A percentile compares a stretch with the other conserved stretches of the same genome.
These are phyloP conservation scores for Hemistola chrysoprasaria DNA, from an alignment of 2,888 invertebrate species.

Conservation along the genomic window DNA sequence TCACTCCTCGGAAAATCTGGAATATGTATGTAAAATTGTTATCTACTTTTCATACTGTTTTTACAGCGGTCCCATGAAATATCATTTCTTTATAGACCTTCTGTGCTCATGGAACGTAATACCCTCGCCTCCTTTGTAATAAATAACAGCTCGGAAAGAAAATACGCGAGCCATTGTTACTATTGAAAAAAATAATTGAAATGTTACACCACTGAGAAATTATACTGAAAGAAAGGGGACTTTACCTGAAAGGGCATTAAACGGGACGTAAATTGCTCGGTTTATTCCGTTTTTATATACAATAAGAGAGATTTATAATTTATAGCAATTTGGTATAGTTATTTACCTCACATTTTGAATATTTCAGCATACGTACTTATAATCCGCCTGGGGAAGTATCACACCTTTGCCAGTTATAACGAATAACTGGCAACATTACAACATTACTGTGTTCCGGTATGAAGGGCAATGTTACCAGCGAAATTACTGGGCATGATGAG, in stretches of 20 bases:
- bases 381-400: too few species aligned
- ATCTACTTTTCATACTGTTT: slow-evolving; percentile 9
- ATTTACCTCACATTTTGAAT: too few species aligned
- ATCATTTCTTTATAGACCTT: slow-evolving; percentile 23
- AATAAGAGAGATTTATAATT: too few species aligned
- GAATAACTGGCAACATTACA: too few species aligned
- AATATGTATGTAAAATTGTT: too few species aligned
- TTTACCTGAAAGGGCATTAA: slow-evolving; percentile 8
- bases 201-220: slow-evolving; percentile 19
- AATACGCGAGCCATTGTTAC: slow-evolving; percentile 18
- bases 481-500: too few species aligned
- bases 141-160: slow-evolving; percentile 23
- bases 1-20: too few species aligned
- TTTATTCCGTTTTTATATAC: background rate
- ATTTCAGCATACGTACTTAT: too few species aligned
- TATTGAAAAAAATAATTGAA: slow-evolving; percentile 21
- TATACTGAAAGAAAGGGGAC: slow-evolving; percentile 12
- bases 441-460: too few species aligned
- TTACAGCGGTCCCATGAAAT: slow-evolving; percentile 20
- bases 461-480: too few species aligned
- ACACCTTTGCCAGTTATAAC: too few species aligned
- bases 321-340: too few species aligned
- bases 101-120: slow-evolving; percentile 21
- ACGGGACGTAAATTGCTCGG: slow-evolving; percentile 6
- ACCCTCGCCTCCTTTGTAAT: slow-evolving; percentile 26